Evolutionary conservation across 2,797 vertebrate genomes (phyloP).

Genomic region (Lindbergichthys nudifrons): DNA sequence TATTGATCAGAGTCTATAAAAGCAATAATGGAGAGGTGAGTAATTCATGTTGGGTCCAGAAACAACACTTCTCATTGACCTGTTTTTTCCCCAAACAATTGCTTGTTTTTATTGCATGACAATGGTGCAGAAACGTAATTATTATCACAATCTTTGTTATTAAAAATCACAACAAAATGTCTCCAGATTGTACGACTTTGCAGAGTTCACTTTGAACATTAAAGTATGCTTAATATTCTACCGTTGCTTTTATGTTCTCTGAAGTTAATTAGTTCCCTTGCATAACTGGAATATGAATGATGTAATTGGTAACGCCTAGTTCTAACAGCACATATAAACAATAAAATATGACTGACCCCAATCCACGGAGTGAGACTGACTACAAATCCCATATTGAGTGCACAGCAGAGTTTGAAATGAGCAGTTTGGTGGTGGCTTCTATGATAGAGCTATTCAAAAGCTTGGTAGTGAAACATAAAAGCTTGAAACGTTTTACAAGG

Average conservation of each 20-base stretch:
- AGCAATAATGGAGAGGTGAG: not conserved
- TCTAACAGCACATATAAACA: not conserved
- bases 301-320: not conserved
- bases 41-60: constrained; percentile 8
- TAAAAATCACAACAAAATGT: not conserved
- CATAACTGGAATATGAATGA: constrained; percentile 9
- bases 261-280: not conserved
- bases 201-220: not conserved
- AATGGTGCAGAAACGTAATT: not conserved
- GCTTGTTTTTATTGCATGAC: not conserved
- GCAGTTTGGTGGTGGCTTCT: not conserved
- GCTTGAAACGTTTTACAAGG: not conserved
- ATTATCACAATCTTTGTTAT: not conserved
- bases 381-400: constrained; percentile 1
- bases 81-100: constrained; percentile 8
- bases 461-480: not conserved
- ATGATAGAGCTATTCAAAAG: not conserved
- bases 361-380: not conserved
- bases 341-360: constrained; percentile 1
- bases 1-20: not conserved
- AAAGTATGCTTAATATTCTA: not conserved
- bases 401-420: not conserved
- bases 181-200: not conserved
- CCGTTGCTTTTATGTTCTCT: constrained; percentile 12
- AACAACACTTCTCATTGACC: not conserved